These are phyloP conservation scores for Gulo gulo DNA, from an alignment of 2,113 vertebrate species.

Conservation along the genomic window DNA sequence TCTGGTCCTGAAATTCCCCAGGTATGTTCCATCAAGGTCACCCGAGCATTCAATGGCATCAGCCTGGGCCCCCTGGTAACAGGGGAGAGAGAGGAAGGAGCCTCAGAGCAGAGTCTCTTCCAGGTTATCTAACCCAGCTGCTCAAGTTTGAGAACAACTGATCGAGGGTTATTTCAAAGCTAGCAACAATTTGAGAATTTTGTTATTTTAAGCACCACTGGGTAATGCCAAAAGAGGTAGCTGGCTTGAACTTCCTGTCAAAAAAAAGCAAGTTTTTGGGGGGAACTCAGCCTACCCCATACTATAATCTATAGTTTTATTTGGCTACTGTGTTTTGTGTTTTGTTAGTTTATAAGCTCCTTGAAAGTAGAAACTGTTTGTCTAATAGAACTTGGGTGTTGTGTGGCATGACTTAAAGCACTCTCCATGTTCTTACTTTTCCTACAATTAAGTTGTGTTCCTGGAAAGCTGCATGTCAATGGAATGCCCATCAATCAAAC, in stretches of 20 bases:
- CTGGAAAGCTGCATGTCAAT: not conserved
- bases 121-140: not conserved
- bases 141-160: not conserved
- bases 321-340: not conserved
- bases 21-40: not conserved
- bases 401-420: not conserved
- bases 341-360: not conserved
- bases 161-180: not conserved
- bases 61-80: no score
- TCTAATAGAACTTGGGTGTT: not conserved
- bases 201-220: not conserved
- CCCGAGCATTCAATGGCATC: not conserved
- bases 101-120: not conserved
- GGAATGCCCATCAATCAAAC: slow-evolving; percentile 15
- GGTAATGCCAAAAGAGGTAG: not conserved
- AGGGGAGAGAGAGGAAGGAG: not conserved
- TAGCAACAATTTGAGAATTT: not conserved
- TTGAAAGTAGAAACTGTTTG: not conserved
- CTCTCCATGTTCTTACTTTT: not conserved
- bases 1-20: not conserved
- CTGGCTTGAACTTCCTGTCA: not conserved
- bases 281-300: not conserved
- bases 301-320: not conserved
- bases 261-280: not conserved
- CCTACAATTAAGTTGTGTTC: not conserved